These are phyloP conservation scores for Calyptommatus sinebrachiatus DNA, from an alignment of 2,113 vertebrate species.

Conservation along the genomic window DNA sequence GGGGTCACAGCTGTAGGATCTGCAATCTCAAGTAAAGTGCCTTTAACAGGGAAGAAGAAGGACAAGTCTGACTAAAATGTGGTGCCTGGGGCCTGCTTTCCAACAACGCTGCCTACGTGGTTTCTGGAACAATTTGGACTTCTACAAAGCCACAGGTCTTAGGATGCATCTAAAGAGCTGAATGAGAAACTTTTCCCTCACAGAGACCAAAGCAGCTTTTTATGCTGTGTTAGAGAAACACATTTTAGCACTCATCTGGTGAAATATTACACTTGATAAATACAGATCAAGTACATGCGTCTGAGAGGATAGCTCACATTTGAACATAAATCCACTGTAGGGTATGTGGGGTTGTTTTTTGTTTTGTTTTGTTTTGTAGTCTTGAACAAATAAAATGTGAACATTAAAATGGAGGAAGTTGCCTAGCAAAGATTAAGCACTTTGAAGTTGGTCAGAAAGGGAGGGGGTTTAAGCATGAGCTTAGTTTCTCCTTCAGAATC, in stretches of 20 bases:
- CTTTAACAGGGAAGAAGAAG: conserved; percentile 91
- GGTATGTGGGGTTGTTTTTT: conserved; percentile 23
- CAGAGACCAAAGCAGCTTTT: conserved; percentile 65
- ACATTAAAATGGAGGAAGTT: conserved; percentile 35
- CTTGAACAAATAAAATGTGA: conserved; percentile 72
- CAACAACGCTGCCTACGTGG: conserved; percentile 55
- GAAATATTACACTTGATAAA: conserved; percentile 72
- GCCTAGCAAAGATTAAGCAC: conserved; percentile 17
- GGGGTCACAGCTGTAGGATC: conserved; percentile 89
- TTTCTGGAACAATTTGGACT: conserved; percentile 65
- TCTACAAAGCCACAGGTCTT: conserved; percentile 63
- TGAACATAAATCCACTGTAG: conserved; percentile 69
- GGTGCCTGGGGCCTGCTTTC: conserved; percentile 40
- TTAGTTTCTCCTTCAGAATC: not conserved
- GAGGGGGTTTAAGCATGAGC: not conserved
- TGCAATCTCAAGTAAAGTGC: conserved; percentile 91
- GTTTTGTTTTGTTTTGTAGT: conserved; percentile 53
- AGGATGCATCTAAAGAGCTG: conserved; percentile 66
- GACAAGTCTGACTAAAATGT: conserved; percentile 90
- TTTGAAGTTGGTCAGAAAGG: not conserved
- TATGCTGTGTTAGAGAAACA: conserved; percentile 59
- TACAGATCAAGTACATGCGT: conserved; percentile 54
- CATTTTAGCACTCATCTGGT: conserved; percentile 72
- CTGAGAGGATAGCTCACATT: conserved; percentile 62
- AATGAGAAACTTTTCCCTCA: conserved; percentile 63